These are phyloP conservation scores for Petaurus breviceps DNA, from an alignment of 2,113 vertebrate genomes.

Conservation along the genomic window DNA sequence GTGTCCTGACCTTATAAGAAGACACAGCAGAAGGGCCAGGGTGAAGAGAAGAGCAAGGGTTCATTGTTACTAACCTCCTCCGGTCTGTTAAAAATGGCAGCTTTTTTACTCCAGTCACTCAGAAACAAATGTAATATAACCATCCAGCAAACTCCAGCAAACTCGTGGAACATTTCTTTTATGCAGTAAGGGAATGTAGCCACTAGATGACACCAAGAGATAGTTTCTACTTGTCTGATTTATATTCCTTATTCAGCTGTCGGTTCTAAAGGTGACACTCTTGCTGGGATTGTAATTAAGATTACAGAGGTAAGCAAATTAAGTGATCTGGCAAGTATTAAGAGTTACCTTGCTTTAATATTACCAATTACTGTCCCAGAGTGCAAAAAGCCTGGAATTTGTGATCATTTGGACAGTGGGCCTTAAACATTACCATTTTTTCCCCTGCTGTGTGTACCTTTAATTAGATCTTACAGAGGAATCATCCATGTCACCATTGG, in stretches of 20 bases:
- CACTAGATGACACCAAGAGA: conserved; percentile 99
- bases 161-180: conserved; percentile 67
- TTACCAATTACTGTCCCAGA: conserved; percentile 80
- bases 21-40: conserved; percentile 74
- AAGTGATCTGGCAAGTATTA: conserved; percentile 80
- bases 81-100: conserved; percentile 81
- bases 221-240: conserved; percentile 87
- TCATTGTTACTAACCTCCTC: conserved; percentile 73
- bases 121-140: conserved; percentile 75
- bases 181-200: conserved; percentile 91
- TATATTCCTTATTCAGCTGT: conserved; percentile 79
- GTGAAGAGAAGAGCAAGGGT: conserved; percentile 74
- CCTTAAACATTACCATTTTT: conserved; percentile 63
- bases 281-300: conserved; percentile 83
- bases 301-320: conserved; percentile 81
- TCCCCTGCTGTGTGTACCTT: conserved; percentile 43
- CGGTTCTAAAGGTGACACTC: conserved; percentile 79
- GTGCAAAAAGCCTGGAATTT: conserved; percentile 75
- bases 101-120: conserved; percentile 76
- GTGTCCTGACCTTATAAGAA: conserved; percentile 85
- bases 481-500: conserved; percentile 28
- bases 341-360: conserved; percentile 77
- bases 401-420: conserved; percentile 68
- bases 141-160: conserved; percentile 22
- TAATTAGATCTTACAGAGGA: conserved; percentile 51